Conservation (phyloP, 2,888 invertebrate genomes). For the Athalia circularis region DNA sequence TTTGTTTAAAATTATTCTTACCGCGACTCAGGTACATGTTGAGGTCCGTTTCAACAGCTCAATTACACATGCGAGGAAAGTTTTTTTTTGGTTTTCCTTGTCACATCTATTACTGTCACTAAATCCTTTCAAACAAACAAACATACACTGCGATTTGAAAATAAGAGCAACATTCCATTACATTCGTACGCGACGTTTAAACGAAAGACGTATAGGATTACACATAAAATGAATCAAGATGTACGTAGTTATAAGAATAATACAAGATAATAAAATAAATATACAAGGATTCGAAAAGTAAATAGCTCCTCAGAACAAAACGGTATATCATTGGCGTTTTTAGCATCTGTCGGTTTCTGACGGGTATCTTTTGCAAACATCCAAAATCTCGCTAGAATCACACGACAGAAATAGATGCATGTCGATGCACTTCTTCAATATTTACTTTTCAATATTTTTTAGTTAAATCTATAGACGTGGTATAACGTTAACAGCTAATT, state of each 20-base stretch:
- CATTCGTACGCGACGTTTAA: conserved; percentile 23
- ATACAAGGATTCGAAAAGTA: conserved; percentile 60
- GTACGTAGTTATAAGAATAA: conserved; percentile 60
- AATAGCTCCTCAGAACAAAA: conserved; percentile 60
- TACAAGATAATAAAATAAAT: conserved; percentile 59
- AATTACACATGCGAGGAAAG: conserved; percentile 15
- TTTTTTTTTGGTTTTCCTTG: neutral
- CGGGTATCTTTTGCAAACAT: conserved; percentile 53
- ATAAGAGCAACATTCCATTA: conserved; percentile 17
- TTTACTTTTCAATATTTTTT: conserved; percentile 60
- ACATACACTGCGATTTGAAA: conserved; percentile 31
- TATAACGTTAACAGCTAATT: conserved; percentile 34
- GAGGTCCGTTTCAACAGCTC: conserved; percentile 65
- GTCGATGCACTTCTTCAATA: conserved; percentile 51
- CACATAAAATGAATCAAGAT: conserved; percentile 60
- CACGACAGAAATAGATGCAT: conserved; percentile 62
- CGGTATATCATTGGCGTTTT: conserved; percentile 53
- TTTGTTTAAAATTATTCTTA: conserved; percentile 57
- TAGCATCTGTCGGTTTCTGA: conserved; percentile 49
- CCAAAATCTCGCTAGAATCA: conserved; percentile 60
- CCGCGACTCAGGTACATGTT: conserved; percentile 71
- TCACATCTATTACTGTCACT: conserved; percentile 25
- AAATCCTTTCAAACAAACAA: conserved; percentile 35
- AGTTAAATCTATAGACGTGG: neutral
- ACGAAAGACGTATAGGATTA: conserved; percentile 56